Percentiles rank a stretch among this genome's conserved stretches.
phyloP scores from a whole-genome alignment of 2,113 vertebrate species.

The Sterrhoptilus dennistouni region DNA sequence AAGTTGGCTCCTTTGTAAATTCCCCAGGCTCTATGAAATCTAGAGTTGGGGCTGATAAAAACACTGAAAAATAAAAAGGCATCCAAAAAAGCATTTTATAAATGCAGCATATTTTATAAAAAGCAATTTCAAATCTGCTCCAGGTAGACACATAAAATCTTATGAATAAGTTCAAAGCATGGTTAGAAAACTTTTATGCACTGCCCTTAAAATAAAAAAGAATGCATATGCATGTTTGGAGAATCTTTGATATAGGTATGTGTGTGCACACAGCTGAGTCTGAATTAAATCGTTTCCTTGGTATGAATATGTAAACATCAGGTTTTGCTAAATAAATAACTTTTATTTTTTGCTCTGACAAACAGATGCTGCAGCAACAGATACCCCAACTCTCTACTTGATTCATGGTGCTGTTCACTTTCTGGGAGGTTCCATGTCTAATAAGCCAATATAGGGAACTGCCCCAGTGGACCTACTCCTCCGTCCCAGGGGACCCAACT shows the following conservation, averaged over 20 bases:
- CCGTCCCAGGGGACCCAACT: too few species aligned
- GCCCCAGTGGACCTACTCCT: not conserved
- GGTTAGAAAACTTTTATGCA: slow-evolving; percentile 54
- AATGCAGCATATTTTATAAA: slow-evolving; percentile 65
- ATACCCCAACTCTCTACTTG: not conserved
- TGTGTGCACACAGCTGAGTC: not conserved
- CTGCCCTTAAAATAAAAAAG: slow-evolving; percentile 37
- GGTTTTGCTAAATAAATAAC: slow-evolving; percentile 18
- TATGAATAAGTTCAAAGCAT: slow-evolving; percentile 74
- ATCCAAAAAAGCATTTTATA: slow-evolving; percentile 70
- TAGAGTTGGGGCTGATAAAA: slow-evolving; percentile 66
- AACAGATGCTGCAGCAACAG: slow-evolving; percentile 12
- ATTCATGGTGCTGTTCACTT: not conserved
- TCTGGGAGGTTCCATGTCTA: not conserved
- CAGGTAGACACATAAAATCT: slow-evolving; percentile 75
- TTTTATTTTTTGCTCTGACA: slow-evolving; percentile 20
- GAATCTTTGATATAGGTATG: slow-evolving; percentile 47
- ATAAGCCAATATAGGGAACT: not conserved
- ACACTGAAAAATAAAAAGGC: slow-evolving; percentile 61
- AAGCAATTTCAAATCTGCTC: slow-evolving; percentile 61
- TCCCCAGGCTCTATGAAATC: slow-evolving; percentile 65
- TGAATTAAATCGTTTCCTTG: not conserved
- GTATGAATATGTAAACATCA: not conserved
- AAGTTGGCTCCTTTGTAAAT: slow-evolving; percentile 67
- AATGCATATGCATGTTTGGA: slow-evolving; percentile 18